Evolutionary conservation across 2,113 vertebrate species (phyloP), one percentile per base, ranked within the genome.

Genomic region (Leptosomus discolor): DNA sequence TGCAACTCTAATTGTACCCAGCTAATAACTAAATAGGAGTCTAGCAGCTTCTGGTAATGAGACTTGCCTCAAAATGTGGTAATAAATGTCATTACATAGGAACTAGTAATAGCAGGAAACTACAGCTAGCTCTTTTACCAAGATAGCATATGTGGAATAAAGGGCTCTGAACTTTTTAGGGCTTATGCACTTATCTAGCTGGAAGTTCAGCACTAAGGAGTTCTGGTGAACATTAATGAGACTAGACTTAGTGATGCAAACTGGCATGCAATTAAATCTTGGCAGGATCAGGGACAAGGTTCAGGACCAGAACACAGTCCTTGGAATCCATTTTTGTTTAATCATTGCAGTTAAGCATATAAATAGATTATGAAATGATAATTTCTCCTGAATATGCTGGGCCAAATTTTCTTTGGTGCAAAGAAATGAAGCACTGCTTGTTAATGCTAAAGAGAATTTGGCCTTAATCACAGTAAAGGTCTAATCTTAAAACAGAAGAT

Each of bases 11-110:
- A 96, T 75, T 95, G 88, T 94, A 92, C 71, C 37, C 87, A 94
- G 90, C n/a, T 97, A 95, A 96, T 96, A 95, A 92, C 83, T 91
- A 94, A 97, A 97, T 83, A 91, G 70, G 67, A 95, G 87, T 86
- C 95, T 96, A 94, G 70, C 74, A 81, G 75, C 71, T 92, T 95
- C 83, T 92, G 43, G 65, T 94, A 94, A 97, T 91, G 88, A 92
- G 80, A 78, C 79, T 77, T 94, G 67, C 64, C 82, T 78, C 36
- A 93, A 94, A 97, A 94, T 89, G 88, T 73, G 92, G 57, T 88
- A 96, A 94, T 92, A 91, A 85, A 94, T 88, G 79, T 88, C 88
- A 94, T 94, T 96, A 93, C 50, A 76, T 17, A 82, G 73, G 48
- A 85, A 92, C 34, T 92, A 63, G 53, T 88, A 91, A 77, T 77